Evolutionary conservation across 2,888 invertebrate species (phyloP).

Genomic region (Amblyjoppa fuscipennis): DNA sequence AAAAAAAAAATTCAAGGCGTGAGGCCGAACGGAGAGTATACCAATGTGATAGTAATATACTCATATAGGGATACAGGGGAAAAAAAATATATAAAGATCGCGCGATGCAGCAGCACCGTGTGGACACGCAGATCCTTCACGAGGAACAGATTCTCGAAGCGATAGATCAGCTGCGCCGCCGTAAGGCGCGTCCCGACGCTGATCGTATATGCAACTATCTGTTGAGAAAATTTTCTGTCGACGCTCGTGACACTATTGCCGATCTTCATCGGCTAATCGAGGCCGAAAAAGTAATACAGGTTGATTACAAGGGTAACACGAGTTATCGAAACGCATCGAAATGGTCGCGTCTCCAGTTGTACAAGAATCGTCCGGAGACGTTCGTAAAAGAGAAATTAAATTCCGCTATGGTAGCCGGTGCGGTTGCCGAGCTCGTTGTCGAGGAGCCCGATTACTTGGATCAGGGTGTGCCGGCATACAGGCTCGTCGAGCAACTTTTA

Average conservation of each 20-base stretch:
- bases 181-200: slow-evolving; percentile 94
- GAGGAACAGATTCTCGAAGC: slow-evolving; percentile 93
- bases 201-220: slow-evolving; percentile 94
- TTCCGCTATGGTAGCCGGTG: slow-evolving; percentile 88
- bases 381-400: slow-evolving; percentile 85
- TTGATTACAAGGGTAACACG: slow-evolving; percentile 94
- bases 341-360: slow-evolving; percentile 86
- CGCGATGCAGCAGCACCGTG: slow-evolving; percentile 79
- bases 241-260: slow-evolving; percentile 89
- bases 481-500: slow-evolving; percentile 88
- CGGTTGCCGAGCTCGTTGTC: slow-evolving; percentile 90
- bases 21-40: not conserved
- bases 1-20: not conserved
- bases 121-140: slow-evolving; percentile 88
- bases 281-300: slow-evolving; percentile 91
- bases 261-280: slow-evolving; percentile 92
- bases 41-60: slow-evolving; percentile 10
- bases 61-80: not conserved
- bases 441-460: slow-evolving; percentile 91
- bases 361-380: slow-evolving; percentile 86
- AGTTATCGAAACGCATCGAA: slow-evolving; percentile 94
- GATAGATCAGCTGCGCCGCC: slow-evolving; percentile 93
- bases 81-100: not conserved
- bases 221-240: slow-evolving; percentile 90
- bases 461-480: slow-evolving; percentile 90